Conservation (phyloP, 2,797 vertebrate genomes). For the Tenualosa ilisha region DNA sequence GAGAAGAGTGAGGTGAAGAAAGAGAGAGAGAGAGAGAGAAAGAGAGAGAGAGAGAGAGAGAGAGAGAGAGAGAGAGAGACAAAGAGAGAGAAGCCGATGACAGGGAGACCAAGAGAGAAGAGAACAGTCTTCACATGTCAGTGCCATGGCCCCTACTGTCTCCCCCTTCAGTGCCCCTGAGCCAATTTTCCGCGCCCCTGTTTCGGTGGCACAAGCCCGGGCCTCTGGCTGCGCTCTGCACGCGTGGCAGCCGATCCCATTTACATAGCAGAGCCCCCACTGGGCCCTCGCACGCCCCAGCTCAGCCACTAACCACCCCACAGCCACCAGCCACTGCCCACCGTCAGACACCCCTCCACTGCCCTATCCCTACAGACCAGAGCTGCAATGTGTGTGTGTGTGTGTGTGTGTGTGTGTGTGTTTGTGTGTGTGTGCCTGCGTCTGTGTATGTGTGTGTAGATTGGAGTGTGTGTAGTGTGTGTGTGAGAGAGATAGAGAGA, state of each 20-base stretch:
- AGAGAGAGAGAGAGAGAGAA: background rate
- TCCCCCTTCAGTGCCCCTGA: constrained; percentile 59
- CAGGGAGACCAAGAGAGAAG: background rate
- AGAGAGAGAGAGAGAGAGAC: background rate
- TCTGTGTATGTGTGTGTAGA: too few species aligned
- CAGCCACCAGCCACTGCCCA: background rate
- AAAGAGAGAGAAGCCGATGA: background rate
- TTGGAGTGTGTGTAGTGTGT: background rate
- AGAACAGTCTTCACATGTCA: background rate
- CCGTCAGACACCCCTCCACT: background rate
- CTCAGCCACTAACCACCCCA: constrained; percentile 8
- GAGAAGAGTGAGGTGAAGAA: background rate
- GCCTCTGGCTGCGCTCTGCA: constrained; percentile 62
- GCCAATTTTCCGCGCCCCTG: constrained; percentile 56
- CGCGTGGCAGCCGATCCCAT: constrained; percentile 63
- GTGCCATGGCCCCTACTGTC: constrained; percentile 6
- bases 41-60: background rate
- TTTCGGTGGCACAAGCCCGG: constrained; percentile 48
- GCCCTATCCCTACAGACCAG: constrained; percentile 8
- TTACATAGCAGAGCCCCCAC: constrained; percentile 64
- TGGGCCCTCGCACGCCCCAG: constrained; percentile 48
- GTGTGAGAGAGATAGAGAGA: too few species aligned
- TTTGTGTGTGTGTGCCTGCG: background rate
- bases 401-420: background rate
- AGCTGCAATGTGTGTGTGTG: background rate